Evolutionary conservation across 2,797 vertebrate species (phyloP).

Genomic region (Distichodus sexfasciatus): DNA sequence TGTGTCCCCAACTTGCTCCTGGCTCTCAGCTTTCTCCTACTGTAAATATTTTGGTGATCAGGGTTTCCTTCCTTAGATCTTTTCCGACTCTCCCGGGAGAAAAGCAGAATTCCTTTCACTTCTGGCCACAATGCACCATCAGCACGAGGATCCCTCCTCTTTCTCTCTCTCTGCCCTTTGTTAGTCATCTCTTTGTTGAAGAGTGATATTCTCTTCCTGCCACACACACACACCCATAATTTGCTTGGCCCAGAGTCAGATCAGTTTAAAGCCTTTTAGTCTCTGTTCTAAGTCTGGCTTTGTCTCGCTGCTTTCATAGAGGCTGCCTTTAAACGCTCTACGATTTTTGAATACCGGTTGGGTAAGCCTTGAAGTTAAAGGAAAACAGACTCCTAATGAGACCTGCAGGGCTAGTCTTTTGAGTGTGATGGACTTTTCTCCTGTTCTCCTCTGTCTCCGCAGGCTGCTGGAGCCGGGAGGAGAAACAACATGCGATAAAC

Average conservation of each 20-base stretch:
- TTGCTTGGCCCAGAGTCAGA: neutral
- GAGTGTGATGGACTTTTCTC: slow-evolving; percentile 25
- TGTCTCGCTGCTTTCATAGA: slow-evolving; percentile 17
- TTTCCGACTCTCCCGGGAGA: slow-evolving; percentile 55
- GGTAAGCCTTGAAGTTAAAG: slow-evolving; percentile 13
- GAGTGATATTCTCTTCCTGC: neutral
- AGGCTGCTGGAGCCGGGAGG: too few relatives aligned
- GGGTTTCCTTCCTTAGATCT: slow-evolving; percentile 59
- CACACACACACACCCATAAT: too few relatives aligned
- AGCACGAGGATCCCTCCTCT: too few relatives aligned
- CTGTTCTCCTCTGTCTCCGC: slow-evolving; percentile 23
- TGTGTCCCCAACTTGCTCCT: slow-evolving; percentile 50
- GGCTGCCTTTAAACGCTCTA: slow-evolving; percentile 17
- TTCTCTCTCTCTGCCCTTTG: neutral
- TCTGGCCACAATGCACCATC: neutral
- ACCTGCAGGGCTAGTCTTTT: slow-evolving; percentile 19
- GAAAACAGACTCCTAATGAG: slow-evolving; percentile 2
- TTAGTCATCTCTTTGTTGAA: neutral
- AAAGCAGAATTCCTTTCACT: slow-evolving; percentile 64
- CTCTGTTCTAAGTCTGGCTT: slow-evolving; percentile 7
- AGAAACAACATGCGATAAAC: too few relatives aligned
- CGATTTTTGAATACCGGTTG: slow-evolving; percentile 1
- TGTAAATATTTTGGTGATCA: slow-evolving; percentile 70
- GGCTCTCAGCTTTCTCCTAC: slow-evolving; percentile 45
- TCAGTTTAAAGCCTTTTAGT: slow-evolving; percentile 1